Percentiles rank a stretch among this genome's conserved stretches.
phyloP scores from a whole-genome alignment of 2,797 vertebrate species.

The Argya squamiceps region DNA sequence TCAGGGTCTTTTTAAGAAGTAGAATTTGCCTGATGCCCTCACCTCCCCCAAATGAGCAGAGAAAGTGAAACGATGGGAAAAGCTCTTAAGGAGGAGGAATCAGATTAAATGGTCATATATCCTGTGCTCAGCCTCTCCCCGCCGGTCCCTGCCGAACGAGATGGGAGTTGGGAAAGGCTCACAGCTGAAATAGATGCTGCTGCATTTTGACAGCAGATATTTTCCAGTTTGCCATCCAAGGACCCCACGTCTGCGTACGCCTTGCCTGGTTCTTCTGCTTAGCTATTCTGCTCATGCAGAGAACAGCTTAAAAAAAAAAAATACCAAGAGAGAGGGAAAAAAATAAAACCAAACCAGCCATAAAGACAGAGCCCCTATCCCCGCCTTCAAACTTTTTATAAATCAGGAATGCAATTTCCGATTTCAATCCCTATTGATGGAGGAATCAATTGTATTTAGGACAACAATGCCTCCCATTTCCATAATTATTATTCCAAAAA shows the following conservation, averaged over 20 bases:
- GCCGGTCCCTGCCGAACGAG: background rate
- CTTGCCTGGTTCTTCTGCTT: conserved; percentile 55
- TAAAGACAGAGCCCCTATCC: background rate
- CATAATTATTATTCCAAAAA: conserved; percentile 71
- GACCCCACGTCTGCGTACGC: conserved; percentile 38
- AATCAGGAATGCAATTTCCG: conserved; percentile 56
- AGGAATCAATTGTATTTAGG: conserved; percentile 68
- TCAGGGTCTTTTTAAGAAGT: conserved; percentile 26
- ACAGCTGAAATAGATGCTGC: conserved; percentile 45
- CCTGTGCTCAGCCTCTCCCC: conserved; percentile 8
- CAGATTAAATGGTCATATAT: conserved; percentile 32
- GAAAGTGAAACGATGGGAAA: conserved; percentile 51
- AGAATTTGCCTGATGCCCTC: background rate
- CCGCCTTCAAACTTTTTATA: conserved; percentile 37
- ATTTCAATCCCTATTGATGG: conserved; percentile 57
- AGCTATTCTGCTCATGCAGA: conserved; percentile 61
- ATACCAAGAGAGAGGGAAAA: background rate
- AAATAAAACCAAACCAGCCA: background rate
- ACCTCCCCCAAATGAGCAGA: background rate
- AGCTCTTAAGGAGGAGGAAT: conserved; percentile 44
- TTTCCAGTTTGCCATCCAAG: conserved; percentile 53
- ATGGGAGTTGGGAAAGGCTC: conserved; percentile 46
- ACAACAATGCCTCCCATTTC: conserved; percentile 50
- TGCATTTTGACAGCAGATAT: conserved; percentile 58
- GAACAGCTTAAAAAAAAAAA: conserved; percentile 9